Conservation (phyloP, 2,797 vertebrate species). For the Aphelocoma californica region DNA sequence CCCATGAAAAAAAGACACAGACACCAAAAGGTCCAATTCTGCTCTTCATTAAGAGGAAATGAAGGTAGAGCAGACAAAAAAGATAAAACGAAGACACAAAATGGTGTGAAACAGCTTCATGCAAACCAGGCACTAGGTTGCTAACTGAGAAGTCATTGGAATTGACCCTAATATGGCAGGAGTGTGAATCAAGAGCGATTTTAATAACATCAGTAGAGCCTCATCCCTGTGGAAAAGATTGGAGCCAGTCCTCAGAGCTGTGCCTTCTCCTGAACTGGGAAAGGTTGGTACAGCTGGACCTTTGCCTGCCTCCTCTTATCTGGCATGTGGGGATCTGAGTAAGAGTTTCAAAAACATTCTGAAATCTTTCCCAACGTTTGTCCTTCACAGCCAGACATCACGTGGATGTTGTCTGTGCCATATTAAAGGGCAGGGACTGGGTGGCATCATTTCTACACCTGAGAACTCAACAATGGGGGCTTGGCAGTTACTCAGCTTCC, state of each 20-base stretch:
- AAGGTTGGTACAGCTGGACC: neutral
- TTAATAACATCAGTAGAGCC: neutral
- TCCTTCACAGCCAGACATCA: neutral
- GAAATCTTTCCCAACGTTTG: neutral
- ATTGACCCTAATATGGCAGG: neutral
- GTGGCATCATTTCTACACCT: neutral
- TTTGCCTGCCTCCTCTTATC: neutral
- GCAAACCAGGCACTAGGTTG: neutral
- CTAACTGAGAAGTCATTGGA: neutral
- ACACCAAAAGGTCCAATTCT: neutral
- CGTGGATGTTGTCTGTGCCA: neutral
- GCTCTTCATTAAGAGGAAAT: constrained; percentile 5
- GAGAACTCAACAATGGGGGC: neutral
- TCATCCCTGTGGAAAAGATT: neutral
- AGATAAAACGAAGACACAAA: neutral
- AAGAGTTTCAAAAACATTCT: neutral
- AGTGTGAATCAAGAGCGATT: neutral
- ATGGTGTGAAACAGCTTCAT: neutral
- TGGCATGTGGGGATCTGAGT: rapidly evolving
- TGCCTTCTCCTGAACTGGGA: neutral
- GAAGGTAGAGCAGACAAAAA: neutral
- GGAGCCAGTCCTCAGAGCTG: neutral
- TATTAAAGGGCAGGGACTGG: neutral
- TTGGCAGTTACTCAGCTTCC: neutral
- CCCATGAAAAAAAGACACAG: neutral